phyloP scores from a whole-genome alignment of 1,140 invertebrate species.

The Euwallacea similis region DNA sequence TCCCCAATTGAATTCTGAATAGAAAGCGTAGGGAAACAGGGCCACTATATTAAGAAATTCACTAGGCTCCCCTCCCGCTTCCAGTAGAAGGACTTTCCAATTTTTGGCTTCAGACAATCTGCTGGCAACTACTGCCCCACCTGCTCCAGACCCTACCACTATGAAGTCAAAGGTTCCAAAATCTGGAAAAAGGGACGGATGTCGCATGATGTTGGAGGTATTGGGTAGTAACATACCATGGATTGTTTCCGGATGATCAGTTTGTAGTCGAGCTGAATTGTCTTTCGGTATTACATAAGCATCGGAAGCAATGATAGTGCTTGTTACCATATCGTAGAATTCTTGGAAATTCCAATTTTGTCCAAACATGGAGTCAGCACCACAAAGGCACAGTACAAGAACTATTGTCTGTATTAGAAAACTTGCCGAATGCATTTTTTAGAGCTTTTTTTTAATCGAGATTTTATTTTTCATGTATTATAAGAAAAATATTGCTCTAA shows the following conservation, averaged over 20 bases:
- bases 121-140: constrained; percentile 83
- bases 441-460: no score
- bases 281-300: neutral
- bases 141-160: constrained; percentile 80
- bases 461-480: no score
- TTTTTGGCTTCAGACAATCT: constrained; percentile 75
- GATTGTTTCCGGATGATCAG: neutral
- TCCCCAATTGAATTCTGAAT: constrained; percentile 84
- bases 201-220: neutral
- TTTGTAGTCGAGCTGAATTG: neutral
- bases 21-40: constrained; percentile 68
- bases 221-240: neutral
- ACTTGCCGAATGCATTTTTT: no score
- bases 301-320: neutral
- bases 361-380: no score
- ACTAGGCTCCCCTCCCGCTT: constrained; percentile 70
- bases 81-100: constrained; percentile 79
- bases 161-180: constrained; percentile 73
- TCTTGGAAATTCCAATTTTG: neutral
- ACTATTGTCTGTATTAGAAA: no score
- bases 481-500: no score
- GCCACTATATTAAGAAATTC: constrained; percentile 69
- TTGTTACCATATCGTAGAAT: neutral
- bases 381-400: no score
- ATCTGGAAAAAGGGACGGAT: constrained; percentile 25